Percentiles rank a stretch among this genome's conserved stretches.
phyloP scores from a whole-genome alignment of 2,113 vertebrate genomes.

The Puffinus mauretanicus region DNA sequence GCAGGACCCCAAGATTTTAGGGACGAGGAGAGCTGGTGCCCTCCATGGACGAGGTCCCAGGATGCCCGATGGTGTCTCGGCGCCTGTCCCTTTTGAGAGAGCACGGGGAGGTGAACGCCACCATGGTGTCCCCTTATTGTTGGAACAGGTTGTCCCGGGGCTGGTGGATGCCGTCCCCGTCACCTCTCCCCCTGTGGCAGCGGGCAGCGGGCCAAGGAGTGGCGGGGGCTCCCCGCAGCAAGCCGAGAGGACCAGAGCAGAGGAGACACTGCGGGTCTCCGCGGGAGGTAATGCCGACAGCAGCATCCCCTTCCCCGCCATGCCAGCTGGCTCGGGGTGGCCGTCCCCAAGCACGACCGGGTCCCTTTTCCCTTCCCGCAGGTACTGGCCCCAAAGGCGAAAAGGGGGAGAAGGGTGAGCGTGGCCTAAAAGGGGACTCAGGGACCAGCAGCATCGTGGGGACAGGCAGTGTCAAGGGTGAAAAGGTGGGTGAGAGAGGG shows the following conservation, averaged over 20 bases:
- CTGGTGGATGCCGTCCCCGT: conserved; percentile 61
- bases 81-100: background rate
- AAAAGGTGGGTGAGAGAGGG: conserved; percentile 73
- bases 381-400: conserved; percentile 63
- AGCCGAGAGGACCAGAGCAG: background rate
- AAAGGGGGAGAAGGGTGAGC: conserved; percentile 77
- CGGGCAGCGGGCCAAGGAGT: rapidly evolving
- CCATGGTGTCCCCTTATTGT: rapidly evolving
- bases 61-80: rapidly evolving
- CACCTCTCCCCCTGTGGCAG: conserved; percentile 59
- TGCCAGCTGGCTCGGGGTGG: background rate
- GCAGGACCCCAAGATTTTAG: background rate
- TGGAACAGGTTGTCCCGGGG: conserved; percentile 24
- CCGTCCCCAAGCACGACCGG: rapidly evolving
- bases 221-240: background rate
- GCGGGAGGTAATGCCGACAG: conserved; percentile 32
- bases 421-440: conserved; percentile 80
- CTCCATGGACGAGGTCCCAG: rapidly evolving
- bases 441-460: conserved; percentile 34
- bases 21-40: background rate
- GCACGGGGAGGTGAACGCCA: rapidly evolving
- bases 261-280: background rate
- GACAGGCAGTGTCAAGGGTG: conserved; percentile 60
- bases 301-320: background rate
- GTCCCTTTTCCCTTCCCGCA: background rate